These are phyloP conservation scores for Sus cebifrons DNA, from an alignment of 2,797 vertebrate species.

Conservation along the genomic window DNA sequence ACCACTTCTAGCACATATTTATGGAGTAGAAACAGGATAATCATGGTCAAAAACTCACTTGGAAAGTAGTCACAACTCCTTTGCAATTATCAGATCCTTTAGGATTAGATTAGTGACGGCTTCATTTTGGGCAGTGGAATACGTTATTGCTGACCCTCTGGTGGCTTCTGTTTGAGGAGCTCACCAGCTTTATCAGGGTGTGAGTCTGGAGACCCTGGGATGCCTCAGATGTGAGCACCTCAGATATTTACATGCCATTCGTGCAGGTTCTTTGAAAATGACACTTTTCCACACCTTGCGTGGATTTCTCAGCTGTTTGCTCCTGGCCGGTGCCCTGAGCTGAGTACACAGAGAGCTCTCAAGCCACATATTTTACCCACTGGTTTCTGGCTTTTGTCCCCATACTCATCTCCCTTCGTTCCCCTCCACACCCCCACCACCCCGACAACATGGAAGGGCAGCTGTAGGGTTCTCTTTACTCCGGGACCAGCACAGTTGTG, in stretches of 20 bases:
- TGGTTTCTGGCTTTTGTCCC: neutral
- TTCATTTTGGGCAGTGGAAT: neutral
- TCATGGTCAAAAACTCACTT: neutral
- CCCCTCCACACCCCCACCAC: no score
- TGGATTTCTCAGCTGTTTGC: neutral
- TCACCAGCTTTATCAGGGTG: neutral
- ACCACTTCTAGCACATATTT: neutral
- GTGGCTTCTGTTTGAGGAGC: neutral
- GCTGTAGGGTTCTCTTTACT: neutral
- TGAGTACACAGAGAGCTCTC: neutral
- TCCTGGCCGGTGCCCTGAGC: neutral
- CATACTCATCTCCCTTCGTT: neutral
- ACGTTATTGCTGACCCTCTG: neutral
- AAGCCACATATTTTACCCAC: neutral
- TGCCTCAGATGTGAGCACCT: neutral
- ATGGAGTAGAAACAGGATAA: neutral
- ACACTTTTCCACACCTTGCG: neutral
- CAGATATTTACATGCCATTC: neutral
- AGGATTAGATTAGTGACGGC: neutral
- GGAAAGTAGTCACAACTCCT: neutral
- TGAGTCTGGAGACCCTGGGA: neutral
- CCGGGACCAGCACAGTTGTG: accelerated
- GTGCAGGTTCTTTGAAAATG: neutral
- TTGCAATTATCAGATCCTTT: no score
- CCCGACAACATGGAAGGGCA: neutral